Evolutionary conservation across 1,140 invertebrate genomes (phyloP).

Genomic region (Condylostylus longicornis): DNA sequence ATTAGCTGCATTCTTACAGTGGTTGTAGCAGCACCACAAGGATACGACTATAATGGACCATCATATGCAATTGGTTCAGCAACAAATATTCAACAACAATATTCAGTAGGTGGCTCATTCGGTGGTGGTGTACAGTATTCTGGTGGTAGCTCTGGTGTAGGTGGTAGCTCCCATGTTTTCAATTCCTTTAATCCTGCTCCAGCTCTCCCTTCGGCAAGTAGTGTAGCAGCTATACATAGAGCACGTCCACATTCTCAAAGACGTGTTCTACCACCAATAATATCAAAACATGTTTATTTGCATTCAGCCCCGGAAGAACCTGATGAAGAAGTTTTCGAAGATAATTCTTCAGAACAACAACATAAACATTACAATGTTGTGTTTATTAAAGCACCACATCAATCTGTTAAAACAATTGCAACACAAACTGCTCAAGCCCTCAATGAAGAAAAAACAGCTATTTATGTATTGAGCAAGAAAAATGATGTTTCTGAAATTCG

Average conservation of each 20-base stretch:
- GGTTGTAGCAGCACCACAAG: slow-evolving; percentile 25
- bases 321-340: slow-evolving; percentile 33
- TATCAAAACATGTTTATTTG: slow-evolving; percentile 60
- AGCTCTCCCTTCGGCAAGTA: background rate
- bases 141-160: slow-evolving; percentile 10
- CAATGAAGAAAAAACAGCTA: slow-evolving; percentile 68
- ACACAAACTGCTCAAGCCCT: slow-evolving; percentile 44
- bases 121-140: too few species aligned
- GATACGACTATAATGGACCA: slow-evolving; percentile 29
- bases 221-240: too few species aligned
- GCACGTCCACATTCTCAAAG: too few species aligned
- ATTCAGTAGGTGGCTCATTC: too few species aligned
- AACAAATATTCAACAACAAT: too few species aligned
- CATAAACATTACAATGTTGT: slow-evolving; percentile 76
- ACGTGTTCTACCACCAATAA: slow-evolving; percentile 31
- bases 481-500: slow-evolving; percentile 18
- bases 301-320: slow-evolving; percentile 56
- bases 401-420: slow-evolving; percentile 44
- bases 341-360: slow-evolving; percentile 27
- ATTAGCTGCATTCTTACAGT: too few species aligned
- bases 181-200: background rate
- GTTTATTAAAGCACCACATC: slow-evolving; percentile 67
- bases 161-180: too few species aligned
- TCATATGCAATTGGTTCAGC: too few species aligned
- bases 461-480: slow-evolving; percentile 68